Percentiles rank a stretch among this genome's conserved stretches.
These are phyloP conservation scores for Aurelia sp. DNA, from an alignment of 30 jellyfish, hydroid and myxozoan species.

Conservation along the genomic window DNA sequence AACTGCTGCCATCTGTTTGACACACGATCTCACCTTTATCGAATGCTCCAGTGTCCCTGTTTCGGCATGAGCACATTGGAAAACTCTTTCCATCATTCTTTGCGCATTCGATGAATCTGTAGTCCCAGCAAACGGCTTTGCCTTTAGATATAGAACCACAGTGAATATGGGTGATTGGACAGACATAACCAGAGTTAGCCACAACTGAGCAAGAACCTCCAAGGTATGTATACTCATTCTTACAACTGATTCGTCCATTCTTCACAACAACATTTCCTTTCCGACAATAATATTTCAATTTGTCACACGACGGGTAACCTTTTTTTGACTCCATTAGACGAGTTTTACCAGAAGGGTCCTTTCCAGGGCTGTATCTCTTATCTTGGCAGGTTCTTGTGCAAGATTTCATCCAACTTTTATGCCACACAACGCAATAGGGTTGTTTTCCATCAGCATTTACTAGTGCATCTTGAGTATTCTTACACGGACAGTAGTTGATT, in stretches of 20 bases:
- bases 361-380: conserved; percentile 6
- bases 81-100: conserved; percentile 1
- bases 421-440: conserved; percentile 24
- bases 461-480: background rate
- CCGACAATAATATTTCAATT: conserved; percentile 10
- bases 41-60: conserved; percentile 14
- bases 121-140: conserved; percentile 27
- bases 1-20: conserved; percentile 4
- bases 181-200: background rate
- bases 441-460: conserved; percentile 3
- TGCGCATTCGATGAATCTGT: conserved; percentile 20
- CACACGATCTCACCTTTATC: conserved; percentile 6
- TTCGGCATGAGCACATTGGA: conserved; percentile 17
- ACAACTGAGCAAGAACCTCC: conserved; percentile 4
- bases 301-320: conserved; percentile 19
- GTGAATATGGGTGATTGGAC: conserved; percentile 9
- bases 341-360: conserved; percentile 18
- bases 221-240: conserved; percentile 3
- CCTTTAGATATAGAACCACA: conserved; percentile 6
- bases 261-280: conserved; percentile 10
- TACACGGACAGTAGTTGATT: conserved; percentile 22
- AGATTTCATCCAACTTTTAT: conserved; percentile 1
- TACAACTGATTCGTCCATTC: conserved; percentile 11
- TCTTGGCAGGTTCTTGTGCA: conserved; percentile 16
- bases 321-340: background rate